These are phyloP conservation scores for Glareola pratincola DNA, from an alignment of 2,113 vertebrate species.

Conservation along the genomic window DNA sequence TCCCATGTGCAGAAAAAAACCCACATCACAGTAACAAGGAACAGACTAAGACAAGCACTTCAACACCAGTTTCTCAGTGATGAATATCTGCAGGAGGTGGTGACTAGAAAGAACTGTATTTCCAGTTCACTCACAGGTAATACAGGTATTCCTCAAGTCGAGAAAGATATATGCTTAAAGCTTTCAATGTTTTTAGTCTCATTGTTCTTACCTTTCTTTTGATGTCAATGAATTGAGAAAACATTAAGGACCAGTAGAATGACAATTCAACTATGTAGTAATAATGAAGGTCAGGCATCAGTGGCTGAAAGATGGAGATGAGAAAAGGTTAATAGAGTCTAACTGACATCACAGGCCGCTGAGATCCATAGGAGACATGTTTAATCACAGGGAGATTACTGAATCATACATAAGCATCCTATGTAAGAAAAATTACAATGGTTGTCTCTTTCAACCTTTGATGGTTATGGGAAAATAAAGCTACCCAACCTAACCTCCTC, in stretches of 20 bases:
- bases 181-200: neutral
- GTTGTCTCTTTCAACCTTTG: neutral
- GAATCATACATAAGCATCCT: neutral
- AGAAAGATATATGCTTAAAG: neutral
- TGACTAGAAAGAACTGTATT: neutral
- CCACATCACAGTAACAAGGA: neutral
- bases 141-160: neutral
- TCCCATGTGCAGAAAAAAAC: neutral
- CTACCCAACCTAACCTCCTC: neutral
- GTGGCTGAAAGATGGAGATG: slow-evolving; percentile 79
- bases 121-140: neutral
- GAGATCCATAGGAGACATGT: neutral
- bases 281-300: slow-evolving; percentile 93
- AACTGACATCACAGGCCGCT: neutral
- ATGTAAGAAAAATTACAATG: neutral
- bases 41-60: neutral
- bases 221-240: slow-evolving; percentile 97
- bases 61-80: neutral
- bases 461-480: neutral
- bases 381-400: neutral
- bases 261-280: slow-evolving; percentile 96
- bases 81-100: neutral
- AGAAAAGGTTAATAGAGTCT: slow-evolving; percentile 34
- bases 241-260: slow-evolving; percentile 95
- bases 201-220: slow-evolving; percentile 92